Conservation (phyloP, 2,888 invertebrate genomes). For the Eilema sororculum region DNA sequence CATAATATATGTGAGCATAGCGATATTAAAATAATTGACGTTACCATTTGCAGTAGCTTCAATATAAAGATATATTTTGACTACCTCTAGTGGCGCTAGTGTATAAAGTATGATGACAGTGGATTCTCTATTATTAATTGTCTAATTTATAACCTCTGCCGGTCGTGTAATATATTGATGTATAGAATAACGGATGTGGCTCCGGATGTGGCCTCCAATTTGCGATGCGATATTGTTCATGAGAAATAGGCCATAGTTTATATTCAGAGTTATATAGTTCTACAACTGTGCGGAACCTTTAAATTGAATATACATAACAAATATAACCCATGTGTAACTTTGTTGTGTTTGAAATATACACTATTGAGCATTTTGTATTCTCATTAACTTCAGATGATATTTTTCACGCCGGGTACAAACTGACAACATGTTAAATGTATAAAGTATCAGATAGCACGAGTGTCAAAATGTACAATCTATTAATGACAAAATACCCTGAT, state of each 20-base stretch:
- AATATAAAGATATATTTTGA: not conserved
- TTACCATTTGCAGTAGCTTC: not conserved
- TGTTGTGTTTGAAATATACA: too few species aligned
- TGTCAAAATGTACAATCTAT: too few species aligned
- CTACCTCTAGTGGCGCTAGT: not conserved
- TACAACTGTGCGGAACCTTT: conserved; percentile 4
- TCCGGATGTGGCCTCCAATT: conserved; percentile 35
- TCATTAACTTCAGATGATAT: too few species aligned
- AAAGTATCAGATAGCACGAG: too few species aligned
- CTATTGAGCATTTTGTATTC: too few species aligned
- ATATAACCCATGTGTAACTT: not conserved
- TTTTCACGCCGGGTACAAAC: too few species aligned
- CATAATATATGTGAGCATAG: too few species aligned
- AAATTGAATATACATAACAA: not conserved
- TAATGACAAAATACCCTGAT: too few species aligned
- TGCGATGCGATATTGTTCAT: conserved; percentile 36
- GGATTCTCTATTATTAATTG: conserved; percentile 44
- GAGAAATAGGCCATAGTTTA: conserved; percentile 21
- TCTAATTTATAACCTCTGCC: conserved; percentile 49
- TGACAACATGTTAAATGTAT: too few species aligned
- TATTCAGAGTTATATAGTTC: conserved; percentile 12
- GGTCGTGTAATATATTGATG: conserved; percentile 40
- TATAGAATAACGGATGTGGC: conserved; percentile 34
- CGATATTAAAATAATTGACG: too few species aligned
- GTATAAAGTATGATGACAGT: conserved; percentile 26